Evolutionary conservation across 1,140 invertebrate species (phyloP).

Genomic region (Homarus americanus): DNA sequence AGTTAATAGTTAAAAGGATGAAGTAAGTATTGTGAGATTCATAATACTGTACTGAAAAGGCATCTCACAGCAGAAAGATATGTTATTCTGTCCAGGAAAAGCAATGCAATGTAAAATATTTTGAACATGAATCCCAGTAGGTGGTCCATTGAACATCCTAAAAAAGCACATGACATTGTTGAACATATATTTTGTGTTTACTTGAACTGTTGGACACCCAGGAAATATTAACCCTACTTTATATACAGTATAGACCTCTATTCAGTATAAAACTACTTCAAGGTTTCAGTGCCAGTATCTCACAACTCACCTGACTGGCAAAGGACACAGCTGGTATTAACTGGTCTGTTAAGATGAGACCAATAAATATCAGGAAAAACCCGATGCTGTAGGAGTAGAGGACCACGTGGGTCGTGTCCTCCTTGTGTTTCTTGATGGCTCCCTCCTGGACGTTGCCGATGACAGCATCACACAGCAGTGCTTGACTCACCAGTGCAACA

Average conservation of each 20-base stretch:
- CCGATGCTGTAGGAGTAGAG: conserved; percentile 95
- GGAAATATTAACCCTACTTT: too few species aligned
- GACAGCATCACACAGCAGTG: conserved; percentile 93
- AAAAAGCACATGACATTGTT: too few species aligned
- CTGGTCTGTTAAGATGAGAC: conserved; percentile 86
- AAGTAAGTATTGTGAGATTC: too few species aligned
- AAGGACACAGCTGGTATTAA: conserved; percentile 87
- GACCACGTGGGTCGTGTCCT: conserved; percentile 94
- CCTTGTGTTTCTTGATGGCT: conserved; percentile 89
- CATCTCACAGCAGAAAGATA: too few species aligned
- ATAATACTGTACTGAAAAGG: too few species aligned
- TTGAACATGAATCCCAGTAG: too few species aligned
- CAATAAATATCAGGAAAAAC: conserved; percentile 89
- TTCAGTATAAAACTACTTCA: too few species aligned
- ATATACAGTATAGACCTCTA: too few species aligned
- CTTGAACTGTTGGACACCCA: background rate
- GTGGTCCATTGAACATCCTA: too few species aligned
- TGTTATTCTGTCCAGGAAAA: too few species aligned
- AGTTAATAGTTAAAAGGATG: too few species aligned
- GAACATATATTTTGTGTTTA: background rate
- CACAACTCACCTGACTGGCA: conserved; percentile 85
- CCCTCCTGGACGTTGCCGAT: conserved; percentile 99
- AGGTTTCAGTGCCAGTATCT: background rate
- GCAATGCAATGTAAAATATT: too few species aligned
- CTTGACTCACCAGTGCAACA: conserved; percentile 91